A percentile compares a stretch with the other conserved stretches of the same genome.
phyloP scores from a whole-genome alignment of 2,888 invertebrate genomes.

The Ypsolopha scabrella region DNA sequence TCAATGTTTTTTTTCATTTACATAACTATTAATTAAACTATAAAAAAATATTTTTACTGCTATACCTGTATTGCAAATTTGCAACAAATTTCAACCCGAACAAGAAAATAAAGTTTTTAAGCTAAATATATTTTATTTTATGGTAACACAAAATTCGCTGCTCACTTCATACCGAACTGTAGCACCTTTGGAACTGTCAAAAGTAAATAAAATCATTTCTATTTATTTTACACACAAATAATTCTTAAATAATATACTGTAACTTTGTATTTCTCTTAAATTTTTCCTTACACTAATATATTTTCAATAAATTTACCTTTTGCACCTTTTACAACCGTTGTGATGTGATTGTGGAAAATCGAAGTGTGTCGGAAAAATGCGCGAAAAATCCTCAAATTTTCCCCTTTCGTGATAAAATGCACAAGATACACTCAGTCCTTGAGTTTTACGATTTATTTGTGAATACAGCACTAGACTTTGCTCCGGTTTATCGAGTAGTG shows the following conservation, averaged over 20 bases:
- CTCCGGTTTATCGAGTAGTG: slow-evolving; percentile 33
- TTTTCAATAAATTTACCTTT: slow-evolving; percentile 25
- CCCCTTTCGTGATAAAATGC: slow-evolving; percentile 35
- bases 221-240: slow-evolving; percentile 12
- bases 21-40: too few species aligned
- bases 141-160: background rate
- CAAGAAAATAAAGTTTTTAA: too few species aligned
- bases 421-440: slow-evolving; percentile 35
- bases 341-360: background rate
- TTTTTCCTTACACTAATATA: slow-evolving; percentile 25
- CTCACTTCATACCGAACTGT: slow-evolving; percentile 33
- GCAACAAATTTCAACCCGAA: too few species aligned
- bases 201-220: slow-evolving; percentile 43
- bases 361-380: slow-evolving; percentile 21
- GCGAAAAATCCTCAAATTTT: slow-evolving; percentile 36
- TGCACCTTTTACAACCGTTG: slow-evolving; percentile 13
- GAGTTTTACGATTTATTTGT: slow-evolving; percentile 22
- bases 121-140: too few species aligned
- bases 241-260: slow-evolving; percentile 5
- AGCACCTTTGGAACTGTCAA: slow-evolving; percentile 53
- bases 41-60: too few species aligned
- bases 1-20: too few species aligned
- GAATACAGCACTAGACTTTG: slow-evolving; percentile 27
- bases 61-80: too few species aligned
- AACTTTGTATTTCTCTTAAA: slow-evolving; percentile 16